Evolutionary conservation across 1,140 invertebrate genomes (phyloP).

Genomic region (Zaprionus davidi): DNA sequence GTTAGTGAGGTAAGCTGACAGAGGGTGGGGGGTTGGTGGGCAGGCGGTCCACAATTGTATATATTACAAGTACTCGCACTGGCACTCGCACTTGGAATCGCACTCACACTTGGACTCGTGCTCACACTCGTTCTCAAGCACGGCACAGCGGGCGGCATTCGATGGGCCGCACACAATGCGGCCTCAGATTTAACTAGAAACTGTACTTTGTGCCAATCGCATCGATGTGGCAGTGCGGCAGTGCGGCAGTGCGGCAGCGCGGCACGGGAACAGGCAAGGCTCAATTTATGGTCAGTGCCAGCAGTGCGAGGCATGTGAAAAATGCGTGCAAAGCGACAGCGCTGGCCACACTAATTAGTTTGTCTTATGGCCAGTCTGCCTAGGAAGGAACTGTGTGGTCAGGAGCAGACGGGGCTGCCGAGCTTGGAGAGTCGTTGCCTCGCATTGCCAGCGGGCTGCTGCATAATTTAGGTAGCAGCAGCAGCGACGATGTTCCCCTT

Average conservation of each 20-base stretch:
- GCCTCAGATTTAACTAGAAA: conserved; percentile 67
- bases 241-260: conserved; percentile 9
- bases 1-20: background rate
- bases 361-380: conserved; percentile 43
- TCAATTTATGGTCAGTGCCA: conserved; percentile 54
- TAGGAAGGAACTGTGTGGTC: conserved; percentile 15
- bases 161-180: conserved; percentile 64
- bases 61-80: conserved; percentile 40
- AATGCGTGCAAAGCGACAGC: conserved; percentile 56
- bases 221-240: conserved; percentile 9
- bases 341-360: conserved; percentile 76
- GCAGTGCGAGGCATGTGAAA: conserved; percentile 46
- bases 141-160: conserved; percentile 48
- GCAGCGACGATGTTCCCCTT: background rate
- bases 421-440: conserved; percentile 17
- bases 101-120: conserved; percentile 18
- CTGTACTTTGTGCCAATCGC: conserved; percentile 51
- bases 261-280: conserved; percentile 6
- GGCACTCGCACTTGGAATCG: conserved; percentile 14
- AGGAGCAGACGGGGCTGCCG: conserved; percentile 20
- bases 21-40: background rate
- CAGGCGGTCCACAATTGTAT: conserved; percentile 32
- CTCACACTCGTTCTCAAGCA: conserved; percentile 30
- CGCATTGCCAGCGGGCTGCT: conserved; percentile 55
- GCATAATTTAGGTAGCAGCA: conserved; percentile 76